Conservation (phyloP, 2,797 vertebrate genomes). For the Petrocephalus sullivani region DNA sequence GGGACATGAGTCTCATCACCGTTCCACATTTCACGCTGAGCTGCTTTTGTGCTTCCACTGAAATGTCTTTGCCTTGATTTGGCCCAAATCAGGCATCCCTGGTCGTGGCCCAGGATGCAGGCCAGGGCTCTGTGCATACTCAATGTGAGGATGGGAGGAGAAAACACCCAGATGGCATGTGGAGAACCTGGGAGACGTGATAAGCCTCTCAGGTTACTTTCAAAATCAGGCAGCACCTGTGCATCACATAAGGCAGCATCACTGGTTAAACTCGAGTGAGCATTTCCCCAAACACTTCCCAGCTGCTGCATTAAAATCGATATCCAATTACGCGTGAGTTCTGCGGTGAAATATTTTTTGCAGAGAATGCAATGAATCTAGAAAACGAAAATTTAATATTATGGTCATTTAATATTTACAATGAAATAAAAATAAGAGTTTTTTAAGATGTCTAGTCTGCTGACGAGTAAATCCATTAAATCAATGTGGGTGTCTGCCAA, state of each 20-base stretch:
- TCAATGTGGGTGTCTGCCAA: conserved; percentile 1
- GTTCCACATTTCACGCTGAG: conserved; percentile 14
- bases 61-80: not conserved
- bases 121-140: not conserved
- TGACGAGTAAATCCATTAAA: conserved; percentile 1
- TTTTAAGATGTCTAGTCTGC: not conserved
- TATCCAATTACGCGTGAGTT: not conserved
- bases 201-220: not conserved
- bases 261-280: not conserved
- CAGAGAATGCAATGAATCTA: not conserved
- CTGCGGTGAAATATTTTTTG: not conserved
- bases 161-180: not conserved
- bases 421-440: not conserved
- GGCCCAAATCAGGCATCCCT: too few relatives aligned
- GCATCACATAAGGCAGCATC: not conserved
- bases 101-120: not conserved
- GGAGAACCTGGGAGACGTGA: too few relatives aligned
- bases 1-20: conserved; percentile 38
- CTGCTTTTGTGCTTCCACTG: not conserved
- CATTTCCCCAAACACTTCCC: not conserved
- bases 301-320: not conserved
- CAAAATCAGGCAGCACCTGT: not conserved
- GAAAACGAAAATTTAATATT: not conserved
- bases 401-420: not conserved
- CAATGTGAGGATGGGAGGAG: not conserved